These are phyloP conservation scores for Jacana jacana DNA, from an alignment of 2,113 vertebrate genomes.

Conservation along the genomic window DNA sequence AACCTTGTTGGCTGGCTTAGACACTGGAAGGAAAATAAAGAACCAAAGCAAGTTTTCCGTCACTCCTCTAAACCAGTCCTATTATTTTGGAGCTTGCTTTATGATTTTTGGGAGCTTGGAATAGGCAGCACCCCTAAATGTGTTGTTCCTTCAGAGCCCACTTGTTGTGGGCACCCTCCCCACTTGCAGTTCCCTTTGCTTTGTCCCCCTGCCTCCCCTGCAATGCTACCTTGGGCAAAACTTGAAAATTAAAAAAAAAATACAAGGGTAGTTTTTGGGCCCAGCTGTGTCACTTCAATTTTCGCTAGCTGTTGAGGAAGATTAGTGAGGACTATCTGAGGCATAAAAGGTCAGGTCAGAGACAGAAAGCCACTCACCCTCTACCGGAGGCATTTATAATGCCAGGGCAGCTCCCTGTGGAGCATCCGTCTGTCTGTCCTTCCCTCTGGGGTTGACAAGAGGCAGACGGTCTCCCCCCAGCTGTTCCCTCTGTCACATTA, in stretches of 20 bases:
- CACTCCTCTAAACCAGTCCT: not conserved
- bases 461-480: constrained; percentile 57
- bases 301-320: constrained; percentile 16
- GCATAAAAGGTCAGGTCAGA: constrained; percentile 70
- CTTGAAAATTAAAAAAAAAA: not conserved
- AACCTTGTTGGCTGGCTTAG: not conserved
- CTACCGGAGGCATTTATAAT: constrained; percentile 70
- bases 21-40: not conserved
- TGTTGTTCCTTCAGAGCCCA: not conserved
- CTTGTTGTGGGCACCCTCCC: not conserved
- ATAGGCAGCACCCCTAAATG: not conserved
- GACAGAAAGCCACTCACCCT: constrained; percentile 62
- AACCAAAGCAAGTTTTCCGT: not conserved
- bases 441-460: constrained; percentile 41
- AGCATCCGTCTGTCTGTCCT: constrained; percentile 24
- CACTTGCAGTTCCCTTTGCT: not conserved
- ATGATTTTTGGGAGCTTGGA: not conserved
- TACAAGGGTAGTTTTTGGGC: not conserved
- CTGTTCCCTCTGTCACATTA: constrained; percentile 79
- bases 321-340: not conserved
- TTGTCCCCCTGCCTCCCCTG: not conserved
- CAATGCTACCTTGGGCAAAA: not conserved
- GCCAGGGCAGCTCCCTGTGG: constrained; percentile 72
- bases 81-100: not conserved
- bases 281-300: not conserved